Evolutionary conservation across 2,888 invertebrate species (phyloP).

Genomic region (Sinotaia quadrata): DNA sequence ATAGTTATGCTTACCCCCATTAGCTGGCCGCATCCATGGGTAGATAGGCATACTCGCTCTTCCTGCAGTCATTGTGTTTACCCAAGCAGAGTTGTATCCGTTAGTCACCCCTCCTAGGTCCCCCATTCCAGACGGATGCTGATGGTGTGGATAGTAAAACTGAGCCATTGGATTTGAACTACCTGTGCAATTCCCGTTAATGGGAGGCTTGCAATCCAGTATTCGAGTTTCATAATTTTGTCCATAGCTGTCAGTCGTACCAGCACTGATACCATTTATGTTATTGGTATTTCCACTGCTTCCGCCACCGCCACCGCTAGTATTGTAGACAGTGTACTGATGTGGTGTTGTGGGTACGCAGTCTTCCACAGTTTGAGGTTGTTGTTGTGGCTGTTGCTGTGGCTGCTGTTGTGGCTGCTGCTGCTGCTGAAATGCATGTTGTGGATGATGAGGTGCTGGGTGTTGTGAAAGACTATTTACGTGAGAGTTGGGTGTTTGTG

Average conservation of each 20-base stretch:
- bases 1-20: slow-evolving; percentile 52
- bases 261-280: no score
- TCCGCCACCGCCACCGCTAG: slow-evolving; percentile 9
- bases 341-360: slow-evolving; percentile 34
- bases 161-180: slow-evolving; percentile 34
- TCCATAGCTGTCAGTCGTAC: slow-evolving; percentile 29
- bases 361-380: slow-evolving; percentile 26
- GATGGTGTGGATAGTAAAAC: slow-evolving; percentile 42
- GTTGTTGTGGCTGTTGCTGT: slow-evolving; percentile 27
- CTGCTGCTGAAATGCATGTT: slow-evolving; percentile 8
- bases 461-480: slow-evolving; percentile 20
- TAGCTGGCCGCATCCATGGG: slow-evolving; percentile 54
- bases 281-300: no score
- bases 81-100: slow-evolving; percentile 37
- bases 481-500: slow-evolving; percentile 15
- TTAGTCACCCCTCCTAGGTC: slow-evolving; percentile 37
- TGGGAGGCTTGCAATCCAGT: slow-evolving; percentile 33
- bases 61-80: slow-evolving; percentile 26
- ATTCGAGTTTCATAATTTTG: slow-evolving; percentile 36
- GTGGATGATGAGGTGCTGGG: slow-evolving; percentile 25
- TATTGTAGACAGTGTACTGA: slow-evolving; percentile 35
- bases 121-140: slow-evolving; percentile 32
- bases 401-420: slow-evolving; percentile 22
- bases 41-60: slow-evolving; percentile 49
- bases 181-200: slow-evolving; percentile 21